Evolutionary conservation across 2,113 vertebrate genomes (phyloP).

Genomic region (Grallaria varia): DNA sequence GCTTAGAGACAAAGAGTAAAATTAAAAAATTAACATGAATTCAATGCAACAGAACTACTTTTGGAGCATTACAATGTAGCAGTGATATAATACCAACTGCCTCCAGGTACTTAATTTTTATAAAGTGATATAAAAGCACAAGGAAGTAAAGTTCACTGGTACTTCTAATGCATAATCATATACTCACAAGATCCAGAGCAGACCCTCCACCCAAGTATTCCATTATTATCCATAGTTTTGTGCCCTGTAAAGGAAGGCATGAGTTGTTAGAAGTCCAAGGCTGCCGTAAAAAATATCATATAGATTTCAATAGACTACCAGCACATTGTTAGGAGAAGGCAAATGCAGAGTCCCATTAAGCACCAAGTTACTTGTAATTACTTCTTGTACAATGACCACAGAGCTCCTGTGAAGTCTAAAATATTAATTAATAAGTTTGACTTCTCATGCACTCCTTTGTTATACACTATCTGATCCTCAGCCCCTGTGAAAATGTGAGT

Average conservation of each 20-base stretch:
- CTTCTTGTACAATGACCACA: neutral
- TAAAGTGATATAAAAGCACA: neutral
- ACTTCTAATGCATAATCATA: neutral
- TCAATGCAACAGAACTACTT: neutral
- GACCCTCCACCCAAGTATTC: constrained; percentile 82
- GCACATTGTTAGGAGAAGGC: neutral
- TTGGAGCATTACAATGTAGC: neutral
- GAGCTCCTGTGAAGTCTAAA: neutral
- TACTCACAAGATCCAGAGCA: constrained; percentile 80
- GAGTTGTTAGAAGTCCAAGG: neutral
- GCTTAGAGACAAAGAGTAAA: neutral
- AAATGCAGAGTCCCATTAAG: neutral
- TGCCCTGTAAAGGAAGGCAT: constrained; percentile 41
- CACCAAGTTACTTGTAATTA: neutral
- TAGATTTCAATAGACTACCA: neutral
- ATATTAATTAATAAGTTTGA: neutral
- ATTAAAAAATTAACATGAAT: neutral
- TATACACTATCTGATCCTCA: neutral
- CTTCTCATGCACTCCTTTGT: neutral
- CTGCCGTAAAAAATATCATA: neutral
- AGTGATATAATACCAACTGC: neutral
- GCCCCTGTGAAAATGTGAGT: neutral
- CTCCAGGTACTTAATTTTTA: neutral
- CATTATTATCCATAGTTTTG: constrained; percentile 85
- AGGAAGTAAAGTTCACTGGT: neutral